A percentile compares a stretch with the other conserved stretches of the same genome.
These are phyloP conservation scores for Globodera ellingtonae DNA, from an alignment of 1,140 invertebrate genomes.

Conservation along the genomic window DNA sequence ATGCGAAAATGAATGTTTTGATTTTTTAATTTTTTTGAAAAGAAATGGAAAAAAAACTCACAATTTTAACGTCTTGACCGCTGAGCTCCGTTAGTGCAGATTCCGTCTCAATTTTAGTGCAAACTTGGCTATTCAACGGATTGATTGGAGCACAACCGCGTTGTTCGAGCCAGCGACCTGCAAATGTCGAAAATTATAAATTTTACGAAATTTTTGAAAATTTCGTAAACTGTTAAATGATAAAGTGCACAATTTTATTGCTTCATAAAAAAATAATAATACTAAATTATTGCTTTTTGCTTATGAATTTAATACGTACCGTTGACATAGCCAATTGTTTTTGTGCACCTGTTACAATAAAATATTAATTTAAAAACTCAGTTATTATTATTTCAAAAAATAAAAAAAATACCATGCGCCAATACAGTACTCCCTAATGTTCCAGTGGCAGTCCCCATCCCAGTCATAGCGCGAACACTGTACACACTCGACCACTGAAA, in stretches of 20 bases:
- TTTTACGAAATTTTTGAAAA: no score
- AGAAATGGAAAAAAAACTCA: not conserved
- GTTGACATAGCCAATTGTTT: slow-evolving; percentile 24
- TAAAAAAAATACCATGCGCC: not conserved
- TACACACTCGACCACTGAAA: slow-evolving; percentile 19
- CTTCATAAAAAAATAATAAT: not conserved
- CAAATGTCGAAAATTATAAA: not conserved
- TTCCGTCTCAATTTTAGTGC: slow-evolving; percentile 8
- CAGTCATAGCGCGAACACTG: slow-evolving; percentile 19
- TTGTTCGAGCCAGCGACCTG: slow-evolving; percentile 18
- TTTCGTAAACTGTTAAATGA: no score
- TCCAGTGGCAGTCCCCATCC: slow-evolving; percentile 21
- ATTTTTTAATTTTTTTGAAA: no score
- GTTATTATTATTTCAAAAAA: not conserved
- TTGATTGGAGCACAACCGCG: slow-evolving; percentile 28
- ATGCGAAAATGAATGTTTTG: no score
- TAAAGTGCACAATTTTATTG: no score
- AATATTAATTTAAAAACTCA: not conserved
- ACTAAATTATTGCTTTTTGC: not conserved
- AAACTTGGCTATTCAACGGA: slow-evolving; percentile 23
- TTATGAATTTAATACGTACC: not conserved
- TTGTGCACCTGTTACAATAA: slow-evolving; percentile 3
- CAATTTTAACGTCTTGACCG: not conserved
- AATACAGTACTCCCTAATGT: slow-evolving; percentile 15
- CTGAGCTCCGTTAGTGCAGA: slow-evolving; percentile 9